Conservation (phyloP, 35 echinoderm and acorn worm genomes). For the Stichopus chloronotus region DNA sequence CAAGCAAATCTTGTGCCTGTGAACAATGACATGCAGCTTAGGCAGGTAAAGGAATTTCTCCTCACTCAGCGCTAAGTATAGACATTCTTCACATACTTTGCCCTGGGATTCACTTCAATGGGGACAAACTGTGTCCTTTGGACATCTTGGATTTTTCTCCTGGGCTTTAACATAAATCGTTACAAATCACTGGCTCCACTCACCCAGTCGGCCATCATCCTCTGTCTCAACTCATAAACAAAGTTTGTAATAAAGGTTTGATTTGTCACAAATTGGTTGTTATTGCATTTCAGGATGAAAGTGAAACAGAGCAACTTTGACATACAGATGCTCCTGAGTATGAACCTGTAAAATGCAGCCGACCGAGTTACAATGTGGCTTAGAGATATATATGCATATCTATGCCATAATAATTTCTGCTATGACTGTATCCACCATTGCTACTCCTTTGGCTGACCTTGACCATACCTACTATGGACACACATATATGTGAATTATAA, state of each 20-base stretch:
- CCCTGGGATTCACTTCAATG: background rate
- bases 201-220: background rate
- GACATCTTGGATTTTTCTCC: background rate
- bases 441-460: no score
- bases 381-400: no score
- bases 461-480: no score
- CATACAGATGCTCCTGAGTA: no score
- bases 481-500: no score
- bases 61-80: background rate
- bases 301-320: no score
- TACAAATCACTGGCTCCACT: background rate
- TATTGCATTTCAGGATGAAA: no score
- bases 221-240: background rate
- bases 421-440: no score
- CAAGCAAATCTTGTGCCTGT: background rate
- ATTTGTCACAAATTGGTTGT: background rate
- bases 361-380: no score
- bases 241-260: background rate
- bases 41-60: background rate
- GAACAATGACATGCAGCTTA: background rate
- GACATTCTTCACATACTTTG: slow-evolving; percentile 11
- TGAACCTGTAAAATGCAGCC: no score
- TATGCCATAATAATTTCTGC: no score
- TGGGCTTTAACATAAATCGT: slow-evolving; percentile 24
- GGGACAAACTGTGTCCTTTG: background rate